phyloP scores from a whole-genome alignment of 2,797 vertebrate genomes.

The Gorsachius magnificus region DNA sequence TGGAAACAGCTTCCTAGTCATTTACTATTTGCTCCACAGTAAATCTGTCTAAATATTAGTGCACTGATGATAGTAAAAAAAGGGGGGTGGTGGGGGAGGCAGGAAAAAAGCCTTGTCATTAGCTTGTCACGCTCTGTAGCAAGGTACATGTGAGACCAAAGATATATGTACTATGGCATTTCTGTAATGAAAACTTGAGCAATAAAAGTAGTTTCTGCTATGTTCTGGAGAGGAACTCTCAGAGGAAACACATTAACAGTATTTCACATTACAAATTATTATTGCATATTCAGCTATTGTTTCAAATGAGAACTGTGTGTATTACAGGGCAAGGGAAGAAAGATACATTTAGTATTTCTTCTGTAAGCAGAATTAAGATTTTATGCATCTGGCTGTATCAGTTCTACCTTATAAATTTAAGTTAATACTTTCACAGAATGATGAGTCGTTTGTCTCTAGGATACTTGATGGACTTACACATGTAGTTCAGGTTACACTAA shows the following conservation, averaged over 20 bases:
- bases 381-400: neutral
- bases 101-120: conserved; percentile 35
- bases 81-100: rapidly evolving
- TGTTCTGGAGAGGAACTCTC: conserved; percentile 35
- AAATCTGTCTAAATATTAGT: conserved; percentile 75
- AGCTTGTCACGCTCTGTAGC: conserved; percentile 45
- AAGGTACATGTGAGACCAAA: conserved; percentile 38
- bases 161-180: conserved; percentile 59
- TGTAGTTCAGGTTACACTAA: neutral
- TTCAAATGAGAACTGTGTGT: conserved; percentile 49
- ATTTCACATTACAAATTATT: conserved; percentile 66
- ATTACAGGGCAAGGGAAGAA: neutral
- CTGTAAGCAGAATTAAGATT: conserved; percentile 18
- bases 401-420: conserved; percentile 13
- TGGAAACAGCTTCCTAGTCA: conserved; percentile 59
- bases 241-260: conserved; percentile 54
- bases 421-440: neutral
- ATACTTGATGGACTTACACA: neutral
- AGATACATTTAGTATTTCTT: conserved; percentile 38
- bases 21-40: conserved; percentile 57
- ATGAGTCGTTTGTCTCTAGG: neutral
- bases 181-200: conserved; percentile 71
- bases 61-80: conserved; percentile 19
- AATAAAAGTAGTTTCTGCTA: conserved; percentile 58
- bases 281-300: conserved; percentile 51